These are phyloP conservation scores for Calidris pygmaea DNA, from an alignment of 2,113 vertebrate species.

Conservation along the genomic window DNA sequence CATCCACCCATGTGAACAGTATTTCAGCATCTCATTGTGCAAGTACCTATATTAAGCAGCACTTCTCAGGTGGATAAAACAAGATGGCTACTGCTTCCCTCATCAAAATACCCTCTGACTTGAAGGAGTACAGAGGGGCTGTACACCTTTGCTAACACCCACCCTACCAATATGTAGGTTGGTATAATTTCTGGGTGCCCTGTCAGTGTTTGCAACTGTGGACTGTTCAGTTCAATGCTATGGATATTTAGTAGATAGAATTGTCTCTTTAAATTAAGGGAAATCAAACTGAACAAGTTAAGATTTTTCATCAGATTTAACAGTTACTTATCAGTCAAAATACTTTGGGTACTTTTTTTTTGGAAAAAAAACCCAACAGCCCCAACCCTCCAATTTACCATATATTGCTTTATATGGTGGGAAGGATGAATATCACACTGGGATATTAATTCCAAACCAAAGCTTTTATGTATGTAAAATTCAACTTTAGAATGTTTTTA, in stretches of 20 bases:
- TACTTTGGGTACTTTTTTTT: background rate
- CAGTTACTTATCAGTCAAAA: background rate
- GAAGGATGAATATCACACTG: background rate
- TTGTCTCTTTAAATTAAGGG: background rate
- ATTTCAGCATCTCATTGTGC: background rate
- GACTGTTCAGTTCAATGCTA: background rate
- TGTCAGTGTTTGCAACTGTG: background rate
- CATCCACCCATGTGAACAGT: too few species aligned
- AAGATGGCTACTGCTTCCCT: background rate
- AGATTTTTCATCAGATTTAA: background rate
- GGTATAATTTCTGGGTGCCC: background rate
- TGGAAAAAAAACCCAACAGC: background rate
- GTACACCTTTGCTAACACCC: background rate
- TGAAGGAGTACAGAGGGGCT: background rate
- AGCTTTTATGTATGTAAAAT: background rate
- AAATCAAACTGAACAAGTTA: background rate
- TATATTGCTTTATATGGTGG: background rate
- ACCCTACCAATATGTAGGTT: rapidly evolving
- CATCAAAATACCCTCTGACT: background rate
- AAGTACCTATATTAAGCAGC: background rate
- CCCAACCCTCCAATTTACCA: background rate
- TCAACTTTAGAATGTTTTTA: background rate
- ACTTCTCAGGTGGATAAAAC: background rate
- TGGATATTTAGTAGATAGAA: background rate
- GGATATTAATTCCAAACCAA: background rate